These are phyloP conservation scores for Catostylus mosaicus DNA, from an alignment of 30 jellyfish, hydroid and myxozoan species.

Conservation along the genomic window DNA sequence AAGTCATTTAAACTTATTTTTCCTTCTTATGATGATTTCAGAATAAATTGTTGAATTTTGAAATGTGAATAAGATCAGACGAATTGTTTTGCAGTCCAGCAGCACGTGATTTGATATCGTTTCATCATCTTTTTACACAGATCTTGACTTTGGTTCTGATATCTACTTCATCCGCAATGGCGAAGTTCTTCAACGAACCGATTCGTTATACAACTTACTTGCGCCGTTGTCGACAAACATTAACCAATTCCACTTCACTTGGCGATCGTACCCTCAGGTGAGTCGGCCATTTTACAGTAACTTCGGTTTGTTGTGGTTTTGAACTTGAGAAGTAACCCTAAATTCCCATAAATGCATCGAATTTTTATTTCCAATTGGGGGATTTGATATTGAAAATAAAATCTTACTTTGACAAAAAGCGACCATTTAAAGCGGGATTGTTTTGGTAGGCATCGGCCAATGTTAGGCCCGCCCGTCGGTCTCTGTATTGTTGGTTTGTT, in stretches of 20 bases:
- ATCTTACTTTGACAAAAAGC: too few relatives aligned
- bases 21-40: not conserved
- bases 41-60: conserved; percentile 41
- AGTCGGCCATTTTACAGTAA: conserved; percentile 43
- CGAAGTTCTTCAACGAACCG: conserved; percentile 41
- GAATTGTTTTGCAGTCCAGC: conserved; percentile 45
- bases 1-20: conserved; percentile 23
- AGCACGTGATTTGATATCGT: conserved; percentile 75
- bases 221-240: conserved; percentile 66
- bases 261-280: conserved; percentile 87
- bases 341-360: too few relatives aligned
- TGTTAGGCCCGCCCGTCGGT: conserved; percentile 22
- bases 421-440: conserved; percentile 3
- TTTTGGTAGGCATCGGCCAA: not conserved
- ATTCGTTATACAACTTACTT: conserved; percentile 50
- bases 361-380: too few relatives aligned
- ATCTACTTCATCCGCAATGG: conserved; percentile 70
- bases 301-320: not conserved
- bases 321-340: too few relatives aligned
- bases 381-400: too few relatives aligned
- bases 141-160: conserved; percentile 86
- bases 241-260: conserved; percentile 70
- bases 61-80: conserved; percentile 23
- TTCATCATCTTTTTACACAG: conserved; percentile 56
- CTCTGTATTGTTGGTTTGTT: too few relatives aligned